Base-by-base conservation (phyloP, 2,888 invertebrate species). In the Synanthedon formicaeformis region DNA sequence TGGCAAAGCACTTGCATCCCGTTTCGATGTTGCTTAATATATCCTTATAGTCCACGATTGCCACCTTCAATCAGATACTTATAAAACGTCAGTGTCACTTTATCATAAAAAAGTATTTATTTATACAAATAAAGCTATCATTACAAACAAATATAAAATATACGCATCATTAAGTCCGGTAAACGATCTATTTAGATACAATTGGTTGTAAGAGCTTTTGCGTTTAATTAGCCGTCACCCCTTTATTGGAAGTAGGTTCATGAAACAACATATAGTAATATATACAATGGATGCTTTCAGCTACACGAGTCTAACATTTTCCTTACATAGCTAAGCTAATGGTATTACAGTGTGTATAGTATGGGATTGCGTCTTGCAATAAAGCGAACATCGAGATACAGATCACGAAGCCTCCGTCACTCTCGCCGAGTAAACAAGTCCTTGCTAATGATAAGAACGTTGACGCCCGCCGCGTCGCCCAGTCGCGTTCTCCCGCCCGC, bases 401-500 rank as follows among this genome's bases (percentile, higher is more conserved):
- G 81, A 81, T 79, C 80, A 78, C 76, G 73, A 66, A 63, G 57
- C 65, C n/a, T n/a, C 50, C 13, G 40, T 41, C n/a, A 23, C 18
- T 41, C 18, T 41, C 40, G 27, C 34, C 45, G 48, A 34, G 81
- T 84, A 82, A 85, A 82, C 82, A 84, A 78, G 73, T 73, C 63
- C 62, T 64, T 74, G 69, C 75, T 81, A 83, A 85, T 82, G 84
- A 83, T 73, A 69, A 69, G 69, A 51, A 50, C 61, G 63, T 57
- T 58, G 58, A 34, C 54, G 50, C 53, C 51, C 54, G 53, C 51
- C 61, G 60, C 78, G 79, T 69, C 80, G 73, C 62, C 67, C 78
- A 82, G 85, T 81, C 83, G 82, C 75, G 66, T 71, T 71, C 71
- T 66, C 64, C 77, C 82, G 77, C 82, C 82, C 85, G 81, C 81